phyloP scores from a whole-genome alignment of 1,140 invertebrate genomes.

The Drosophila jambulina region DNA sequence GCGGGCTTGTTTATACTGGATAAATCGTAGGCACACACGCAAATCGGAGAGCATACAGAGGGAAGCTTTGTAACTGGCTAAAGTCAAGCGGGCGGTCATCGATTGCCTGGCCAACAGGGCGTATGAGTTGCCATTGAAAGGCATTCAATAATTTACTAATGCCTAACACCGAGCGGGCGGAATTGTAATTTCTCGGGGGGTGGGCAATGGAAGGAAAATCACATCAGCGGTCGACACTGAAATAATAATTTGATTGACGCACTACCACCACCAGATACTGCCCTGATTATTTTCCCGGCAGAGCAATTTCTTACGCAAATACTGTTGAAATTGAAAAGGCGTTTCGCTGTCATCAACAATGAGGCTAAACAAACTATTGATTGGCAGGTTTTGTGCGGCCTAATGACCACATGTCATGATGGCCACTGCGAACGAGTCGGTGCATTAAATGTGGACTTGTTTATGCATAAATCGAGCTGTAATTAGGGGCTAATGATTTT shows the following conservation, averaged over 20 bases:
- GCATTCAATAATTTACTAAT: constrained; percentile 71
- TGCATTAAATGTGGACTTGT: constrained; percentile 50
- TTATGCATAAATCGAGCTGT: constrained; percentile 49
- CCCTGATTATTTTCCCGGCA: constrained; percentile 42
- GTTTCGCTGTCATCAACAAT: constrained; percentile 34
- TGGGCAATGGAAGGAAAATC: constrained; percentile 18
- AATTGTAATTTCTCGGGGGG: neutral
- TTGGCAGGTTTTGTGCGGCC: constrained; percentile 47
- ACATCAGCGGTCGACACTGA: constrained; percentile 42
- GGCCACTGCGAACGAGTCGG: constrained; percentile 25
- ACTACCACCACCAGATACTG: constrained; percentile 18
- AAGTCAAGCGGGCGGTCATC: constrained; percentile 42
- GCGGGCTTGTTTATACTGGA: constrained; percentile 31
- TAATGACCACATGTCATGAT: constrained; percentile 53
- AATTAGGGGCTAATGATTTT: constrained; percentile 70
- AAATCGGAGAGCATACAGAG: constrained; percentile 23
- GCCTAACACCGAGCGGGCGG: neutral
- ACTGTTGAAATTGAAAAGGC: constrained; percentile 52
- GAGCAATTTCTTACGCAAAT: constrained; percentile 66
- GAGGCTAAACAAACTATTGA: constrained; percentile 49
- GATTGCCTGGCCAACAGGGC: constrained; percentile 58
- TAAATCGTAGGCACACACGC: constrained; percentile 54
- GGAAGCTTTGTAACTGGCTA: constrained; percentile 21
- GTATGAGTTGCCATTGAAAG: constrained; percentile 54
- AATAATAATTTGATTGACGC: constrained; percentile 56